Base-by-base conservation (phyloP, 2,888 invertebrate genomes). In the Adelphocoris suturalis region DNA sequence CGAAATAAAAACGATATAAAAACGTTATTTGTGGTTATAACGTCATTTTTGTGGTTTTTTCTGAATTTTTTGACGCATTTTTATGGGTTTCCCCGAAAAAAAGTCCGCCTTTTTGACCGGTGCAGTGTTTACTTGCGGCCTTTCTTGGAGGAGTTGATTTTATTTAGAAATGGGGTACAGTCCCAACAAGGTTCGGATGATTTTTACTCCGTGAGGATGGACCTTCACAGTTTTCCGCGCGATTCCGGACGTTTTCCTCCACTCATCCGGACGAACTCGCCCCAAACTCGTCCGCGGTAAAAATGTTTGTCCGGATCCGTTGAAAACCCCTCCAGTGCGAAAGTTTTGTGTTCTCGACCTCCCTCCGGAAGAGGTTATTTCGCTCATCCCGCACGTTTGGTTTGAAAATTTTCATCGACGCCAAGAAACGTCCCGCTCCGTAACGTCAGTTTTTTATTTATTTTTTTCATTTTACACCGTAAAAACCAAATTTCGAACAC, bases 81-180 rank as follows among this genome's bases (percentile, higher is more conserved):
- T 87, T 11, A 16, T 11, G 52, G 16, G 9, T 19, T 12, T 76
- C n/a, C 28, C 9, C 0, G 27, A 76, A 76, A 78, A 55, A 47
- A 86, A 47, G 68, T 46, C 37, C 76, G 48, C 75, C 16, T 89
- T 93, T 68, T 93, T 94, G 94, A 94, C 94, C 93, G 92, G 92
- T 92, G 94, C 93, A 93, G 94, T 94, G 94, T 94, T 94, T 94
- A 94, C 93, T 94, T 93, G 93, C 93, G 94, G 92, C 92, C 92
- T 92, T 92, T 92, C 92, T 92, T 93, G 93, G 57, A 68, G 93
- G 93, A 93, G 93, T 91, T 91, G 91, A 91, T 93, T 93, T 93
- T 92, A 92, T 93, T 93, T 92, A 92, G 93, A 92, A 92, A 92
- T 92, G 92, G 92, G 92, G 92, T 92, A 92, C 92, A 92, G 92